Percentiles rank a stretch among this genome's conserved stretches.
These are phyloP conservation scores for Lasioglossum morio DNA, from an alignment of 2,888 invertebrate genomes.

Conservation along the genomic window DNA sequence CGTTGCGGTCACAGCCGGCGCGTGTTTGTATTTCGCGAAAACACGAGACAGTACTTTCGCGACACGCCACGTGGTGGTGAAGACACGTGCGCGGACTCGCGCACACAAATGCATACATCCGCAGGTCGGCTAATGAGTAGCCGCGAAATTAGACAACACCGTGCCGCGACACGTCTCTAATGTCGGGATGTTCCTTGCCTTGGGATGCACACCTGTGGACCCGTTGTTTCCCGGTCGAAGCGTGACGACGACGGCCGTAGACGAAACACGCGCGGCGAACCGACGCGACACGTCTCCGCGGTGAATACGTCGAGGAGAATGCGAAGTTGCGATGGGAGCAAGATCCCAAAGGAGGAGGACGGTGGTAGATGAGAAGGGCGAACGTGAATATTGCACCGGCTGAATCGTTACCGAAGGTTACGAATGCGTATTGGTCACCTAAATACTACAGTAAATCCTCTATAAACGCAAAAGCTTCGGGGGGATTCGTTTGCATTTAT, in stretches of 20 bases:
- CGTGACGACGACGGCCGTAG: conserved; percentile 29
- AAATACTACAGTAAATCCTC: not conserved
- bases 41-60: conserved; percentile 44
- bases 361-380: not conserved
- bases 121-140: conserved; percentile 56
- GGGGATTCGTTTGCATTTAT: no score
- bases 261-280: conserved; percentile 48
- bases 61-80: not conserved
- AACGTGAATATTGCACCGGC: not conserved
- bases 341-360: conserved; percentile 2
- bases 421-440: not conserved
- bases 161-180: conserved; percentile 63
- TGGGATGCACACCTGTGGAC: conserved; percentile 21
- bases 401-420: not conserved
- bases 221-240: conserved; percentile 62
- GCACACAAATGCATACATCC: conserved; percentile 30
- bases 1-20: not conserved
- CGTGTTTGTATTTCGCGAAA: conserved; percentile 45
- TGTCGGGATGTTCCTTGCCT: conserved; percentile 64
- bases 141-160: conserved; percentile 62
- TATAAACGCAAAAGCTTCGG: no score
- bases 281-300: not conserved
- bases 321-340: conserved; percentile 21
- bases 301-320: conserved; percentile 35
- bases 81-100: not conserved